A percentile compares a stretch with the other conserved stretches of the same genome.
Conservation (phyloP, 2,888 invertebrate genomes). For the Ormyrus rosae region DNA sequence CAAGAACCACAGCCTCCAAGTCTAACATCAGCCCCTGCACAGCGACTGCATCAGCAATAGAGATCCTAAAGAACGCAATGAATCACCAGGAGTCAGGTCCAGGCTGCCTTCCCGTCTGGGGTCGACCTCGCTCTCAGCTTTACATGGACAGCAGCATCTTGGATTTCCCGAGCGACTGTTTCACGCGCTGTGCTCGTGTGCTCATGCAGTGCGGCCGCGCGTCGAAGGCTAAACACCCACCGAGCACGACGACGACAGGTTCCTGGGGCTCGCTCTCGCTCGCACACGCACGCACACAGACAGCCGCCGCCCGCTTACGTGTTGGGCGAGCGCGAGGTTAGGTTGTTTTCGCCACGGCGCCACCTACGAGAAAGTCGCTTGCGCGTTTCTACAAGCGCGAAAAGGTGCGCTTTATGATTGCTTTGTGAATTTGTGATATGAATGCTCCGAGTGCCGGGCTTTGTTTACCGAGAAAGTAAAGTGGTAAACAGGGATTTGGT, state of each 20-base stretch:
- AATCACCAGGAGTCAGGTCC: slow-evolving; percentile 46
- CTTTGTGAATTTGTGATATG: too few relatives aligned
- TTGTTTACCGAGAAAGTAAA: too few relatives aligned
- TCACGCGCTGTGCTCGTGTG: too few relatives aligned
- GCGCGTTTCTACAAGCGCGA: too few relatives aligned
- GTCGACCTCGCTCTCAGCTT: slow-evolving; percentile 13
- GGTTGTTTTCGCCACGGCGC: too few relatives aligned
- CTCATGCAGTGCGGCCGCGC: slow-evolving; percentile 10
- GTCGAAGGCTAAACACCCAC: neutral
- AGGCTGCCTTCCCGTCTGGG: slow-evolving; percentile 17
- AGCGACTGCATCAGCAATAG: neutral
- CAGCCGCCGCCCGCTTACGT: neutral
- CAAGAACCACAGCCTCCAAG: too few relatives aligned
- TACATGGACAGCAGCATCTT: neutral
- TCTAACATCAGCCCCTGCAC: too few relatives aligned
- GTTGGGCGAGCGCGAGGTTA: too few relatives aligned
- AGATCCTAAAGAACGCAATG: neutral
- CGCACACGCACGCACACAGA: neutral
- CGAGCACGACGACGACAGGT: slow-evolving; percentile 4
- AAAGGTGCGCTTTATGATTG: too few relatives aligned
- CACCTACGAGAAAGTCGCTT: too few relatives aligned
- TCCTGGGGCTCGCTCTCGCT: neutral
- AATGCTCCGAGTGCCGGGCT: too few relatives aligned
- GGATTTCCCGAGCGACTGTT: neutral
- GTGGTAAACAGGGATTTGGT: too few relatives aligned